A percentile compares a stretch with the other conserved stretches of the same genome.
These are phyloP conservation scores for Mustela nigripes DNA, from an alignment of 2,113 vertebrate genomes.

Conservation along the genomic window DNA sequence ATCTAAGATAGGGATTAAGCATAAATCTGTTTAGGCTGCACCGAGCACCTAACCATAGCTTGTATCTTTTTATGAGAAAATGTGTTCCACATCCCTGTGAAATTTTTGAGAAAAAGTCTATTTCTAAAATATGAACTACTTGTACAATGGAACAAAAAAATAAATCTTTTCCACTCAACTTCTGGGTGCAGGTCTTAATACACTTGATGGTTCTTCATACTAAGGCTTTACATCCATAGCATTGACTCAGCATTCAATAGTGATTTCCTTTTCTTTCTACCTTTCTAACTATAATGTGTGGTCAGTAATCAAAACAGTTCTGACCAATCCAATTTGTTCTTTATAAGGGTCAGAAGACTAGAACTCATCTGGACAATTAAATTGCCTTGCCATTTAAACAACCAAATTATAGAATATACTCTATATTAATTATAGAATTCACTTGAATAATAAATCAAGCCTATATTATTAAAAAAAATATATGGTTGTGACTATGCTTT, in stretches of 20 bases:
- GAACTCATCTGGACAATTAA: constrained; percentile 13
- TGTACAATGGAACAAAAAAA: neutral
- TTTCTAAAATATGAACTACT: constrained; percentile 30
- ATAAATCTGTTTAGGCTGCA: neutral
- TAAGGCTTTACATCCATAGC: neutral
- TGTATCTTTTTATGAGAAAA: constrained; percentile 17
- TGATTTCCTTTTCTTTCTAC: neutral
- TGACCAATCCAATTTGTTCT: neutral
- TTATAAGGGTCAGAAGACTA: neutral
- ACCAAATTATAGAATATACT: neutral
- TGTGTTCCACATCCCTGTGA: neutral
- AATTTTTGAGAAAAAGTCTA: neutral
- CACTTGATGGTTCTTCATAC: neutral
- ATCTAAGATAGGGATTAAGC: neutral
- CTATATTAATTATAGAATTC: neutral
- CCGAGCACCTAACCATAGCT: neutral
- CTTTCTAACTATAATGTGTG: neutral
- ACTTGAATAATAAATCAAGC: neutral
- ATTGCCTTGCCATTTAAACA: neutral
- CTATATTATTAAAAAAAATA: neutral
- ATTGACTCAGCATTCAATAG: neutral
- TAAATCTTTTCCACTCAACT: neutral
- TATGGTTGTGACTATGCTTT: neutral
- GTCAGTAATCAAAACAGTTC: neutral
- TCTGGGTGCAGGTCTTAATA: neutral